Base-by-base conservation (phyloP, 1,140 invertebrate genomes). In the Tachypleus tridentatus region DNA sequence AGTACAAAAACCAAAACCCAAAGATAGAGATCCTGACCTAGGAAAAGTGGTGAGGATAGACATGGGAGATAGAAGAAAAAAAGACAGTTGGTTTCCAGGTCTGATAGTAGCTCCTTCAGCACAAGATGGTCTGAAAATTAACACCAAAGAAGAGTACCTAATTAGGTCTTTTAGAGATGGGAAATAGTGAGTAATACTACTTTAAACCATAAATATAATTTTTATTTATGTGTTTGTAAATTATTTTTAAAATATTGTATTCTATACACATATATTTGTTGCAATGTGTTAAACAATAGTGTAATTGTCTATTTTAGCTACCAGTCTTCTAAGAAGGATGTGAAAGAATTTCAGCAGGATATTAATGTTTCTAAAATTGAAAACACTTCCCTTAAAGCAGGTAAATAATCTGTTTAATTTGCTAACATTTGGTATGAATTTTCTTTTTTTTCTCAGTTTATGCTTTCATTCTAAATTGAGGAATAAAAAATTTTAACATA, bases 91-190 rank as follows among this genome's bases (percentile, higher is more conserved):
- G 84, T 93, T 95, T 76, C 95, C 94, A 50, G 93, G 89, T 0
- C 78, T 97, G 0, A 88, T 97, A 10, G 92, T 97, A 3, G 86
- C 91, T 0, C 91, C 93, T 61, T 92, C 88, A 48, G 89, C 92
- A 53, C 91, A 95, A 76, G 88, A 91, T 71, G 89, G 87, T n/a
- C 87, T 88, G 3, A 84, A 85, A 71, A 88, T 91, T 68, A 82
- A 87, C 68, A 84, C 86, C 4, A 88, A 90, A 73, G 91, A 95
- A 71, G 93, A 97, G 72, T 90, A 94, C 75, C 80, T 97, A 3
- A 89, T 98, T 47, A 82, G 92, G 67, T 95, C 91, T 3, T 97
- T 98, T 73, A 92, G 92, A 75, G 93, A 97, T 82, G 91, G 91
- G 48, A 82, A 93, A 85, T 97, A 94, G 88, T 93, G 79, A 86